A percentile compares a stretch with the other conserved stretches of the same genome.
These are phyloP conservation scores for Saturnia japonica DNA, from an alignment of 2,888 invertebrate genomes.

Conservation along the genomic window DNA sequence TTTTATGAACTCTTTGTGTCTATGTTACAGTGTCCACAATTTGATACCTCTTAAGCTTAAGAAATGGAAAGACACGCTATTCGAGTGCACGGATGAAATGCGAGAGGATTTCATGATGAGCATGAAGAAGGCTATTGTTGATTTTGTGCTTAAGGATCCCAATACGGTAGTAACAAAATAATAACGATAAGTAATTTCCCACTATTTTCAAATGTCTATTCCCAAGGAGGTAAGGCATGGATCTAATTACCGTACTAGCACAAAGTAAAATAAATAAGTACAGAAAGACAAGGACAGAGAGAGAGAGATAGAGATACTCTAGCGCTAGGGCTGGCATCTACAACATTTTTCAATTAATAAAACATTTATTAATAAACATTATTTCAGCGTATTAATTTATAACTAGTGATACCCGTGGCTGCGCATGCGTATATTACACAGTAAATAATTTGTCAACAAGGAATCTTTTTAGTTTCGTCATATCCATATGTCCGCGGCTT, in stretches of 20 bases:
- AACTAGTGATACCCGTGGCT: no score
- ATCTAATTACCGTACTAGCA: neutral
- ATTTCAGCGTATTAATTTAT: no score
- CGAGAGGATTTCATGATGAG: slow-evolving; percentile 92
- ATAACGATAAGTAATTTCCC: neutral
- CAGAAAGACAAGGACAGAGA: no score
- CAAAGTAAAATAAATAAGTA: no score
- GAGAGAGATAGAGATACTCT: no score
- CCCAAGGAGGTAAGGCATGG: neutral
- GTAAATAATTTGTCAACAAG: no score
- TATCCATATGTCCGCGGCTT: no score
- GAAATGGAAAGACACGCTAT: slow-evolving; percentile 83
- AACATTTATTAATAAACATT: no score
- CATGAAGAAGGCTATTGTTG: slow-evolving; percentile 95
- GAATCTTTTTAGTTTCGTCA: no score
- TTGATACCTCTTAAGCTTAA: slow-evolving; percentile 84
- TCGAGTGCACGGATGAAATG: slow-evolving; percentile 87
- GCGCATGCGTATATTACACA: no score
- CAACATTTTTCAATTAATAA: no score
- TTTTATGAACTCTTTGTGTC: neutral
- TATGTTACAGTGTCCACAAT: slow-evolving; percentile 80
- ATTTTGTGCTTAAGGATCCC: slow-evolving; percentile 93
- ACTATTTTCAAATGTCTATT: neutral
- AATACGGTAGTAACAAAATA: slow-evolving; percentile 57
- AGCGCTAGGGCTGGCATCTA: no score